Evolutionary conservation across 2,113 vertebrate genomes (phyloP).

Genomic region (Indicator maculatus): DNA sequence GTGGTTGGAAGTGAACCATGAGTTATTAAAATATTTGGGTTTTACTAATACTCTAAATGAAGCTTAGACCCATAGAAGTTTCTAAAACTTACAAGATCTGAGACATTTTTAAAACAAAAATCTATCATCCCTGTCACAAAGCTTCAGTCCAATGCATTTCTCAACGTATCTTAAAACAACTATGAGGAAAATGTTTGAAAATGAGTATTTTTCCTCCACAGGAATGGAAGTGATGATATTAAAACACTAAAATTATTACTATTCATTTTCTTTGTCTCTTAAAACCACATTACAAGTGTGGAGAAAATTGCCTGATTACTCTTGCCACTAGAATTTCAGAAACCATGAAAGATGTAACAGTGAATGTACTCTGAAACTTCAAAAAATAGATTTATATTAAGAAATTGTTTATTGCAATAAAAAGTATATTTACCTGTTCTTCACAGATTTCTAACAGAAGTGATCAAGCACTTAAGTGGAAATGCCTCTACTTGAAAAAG

Average conservation of each 20-base stretch:
- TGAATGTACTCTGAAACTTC: not conserved
- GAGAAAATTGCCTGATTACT: conserved; percentile 45
- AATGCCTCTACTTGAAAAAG: not conserved
- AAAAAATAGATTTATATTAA: conserved; percentile 11
- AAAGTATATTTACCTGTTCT: not conserved
- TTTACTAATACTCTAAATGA: not conserved
- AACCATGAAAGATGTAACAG: conserved; percentile 22
- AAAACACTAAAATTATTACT: conserved; percentile 30
- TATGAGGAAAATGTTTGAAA: not conserved
- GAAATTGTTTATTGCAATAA: not conserved
- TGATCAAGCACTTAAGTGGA: not conserved
- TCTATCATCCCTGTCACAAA: not conserved
- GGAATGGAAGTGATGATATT: not conserved
- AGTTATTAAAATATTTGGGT: conserved; percentile 9
- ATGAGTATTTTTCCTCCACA: not conserved
- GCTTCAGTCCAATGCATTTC: not conserved
- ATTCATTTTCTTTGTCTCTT: conserved; percentile 22
- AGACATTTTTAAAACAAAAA: not conserved
- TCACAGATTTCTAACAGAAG: not conserved
- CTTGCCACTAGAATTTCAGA: conserved; percentile 57
- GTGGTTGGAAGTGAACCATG: not conserved
- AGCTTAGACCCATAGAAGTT: not conserved
- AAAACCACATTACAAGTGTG: conserved; percentile 41
- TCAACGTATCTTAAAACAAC: not conserved
- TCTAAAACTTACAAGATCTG: not conserved